Base-by-base conservation (phyloP, 2,113 vertebrate species). In the Proteles cristata region DNA sequence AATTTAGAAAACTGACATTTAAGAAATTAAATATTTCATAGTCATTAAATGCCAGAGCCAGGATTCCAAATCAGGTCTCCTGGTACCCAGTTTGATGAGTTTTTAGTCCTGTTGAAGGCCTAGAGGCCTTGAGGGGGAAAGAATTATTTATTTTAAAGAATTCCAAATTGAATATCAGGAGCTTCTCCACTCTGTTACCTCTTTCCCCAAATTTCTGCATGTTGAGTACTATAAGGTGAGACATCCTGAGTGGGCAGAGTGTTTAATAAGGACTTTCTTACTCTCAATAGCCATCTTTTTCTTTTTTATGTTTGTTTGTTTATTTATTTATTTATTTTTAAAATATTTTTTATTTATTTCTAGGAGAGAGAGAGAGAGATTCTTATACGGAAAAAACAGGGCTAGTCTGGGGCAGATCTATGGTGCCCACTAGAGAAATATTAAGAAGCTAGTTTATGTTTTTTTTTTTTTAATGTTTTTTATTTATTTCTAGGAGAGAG, bases 271-370 rank as follows among this genome's bases (percentile, higher is more conserved):
- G 26, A 35, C 53, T 90, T 92, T 71, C 25, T 86, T 87, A 50
- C 77, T 97, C 48, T 90, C 66, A 68, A 43, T 80, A 96, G 85
- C 74, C 35, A 76, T 55, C 65, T 26, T 21, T 96, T 89, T n/a
- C 28, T 39, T 39, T 39, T 39, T 39, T 39, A 39, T 39, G 39
- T 39, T 39, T n/a, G n/a, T n/a, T n/a, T n/a, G n/a, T n/a, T n/a
- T n/a, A n/a, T n/a, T n/a, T n/a, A n/a, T n/a, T n/a, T n/a, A n/a
- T n/a, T n/a, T n/a, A n/a, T n/a, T n/a, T n/a, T n/a, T n/a, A n/a
- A n/a, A n/a, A n/a, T n/a, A n/a, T n/a, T n/a, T n/a, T n/a, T n/a
- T n/a, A n/a, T n/a, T n/a, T n/a, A n/a, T n/a, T n/a, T n/a, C n/a
- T n/a, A n/a, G n/a, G n/a, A n/a, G n/a, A n/a, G n/a, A n/a, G n/a